Evolutionary conservation across 1,140 invertebrate species (phyloP).

Genomic region (Drosophila carrolli): DNA sequence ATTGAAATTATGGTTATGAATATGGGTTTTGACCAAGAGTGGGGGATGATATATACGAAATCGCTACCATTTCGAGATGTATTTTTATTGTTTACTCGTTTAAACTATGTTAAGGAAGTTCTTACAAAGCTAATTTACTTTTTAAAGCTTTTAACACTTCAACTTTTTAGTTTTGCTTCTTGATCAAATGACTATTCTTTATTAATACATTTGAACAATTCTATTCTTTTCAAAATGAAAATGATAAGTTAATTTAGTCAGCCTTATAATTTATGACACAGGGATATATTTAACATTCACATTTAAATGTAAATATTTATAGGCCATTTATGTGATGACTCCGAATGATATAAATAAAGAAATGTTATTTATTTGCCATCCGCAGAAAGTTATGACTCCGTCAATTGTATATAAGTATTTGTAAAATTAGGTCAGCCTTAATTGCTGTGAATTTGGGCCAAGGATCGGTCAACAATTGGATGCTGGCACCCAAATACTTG

Average conservation of each 20-base stretch:
- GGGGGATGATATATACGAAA: background rate
- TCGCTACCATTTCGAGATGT: constrained; percentile 1
- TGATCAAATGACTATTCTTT: too few species aligned
- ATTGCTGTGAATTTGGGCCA: constrained; percentile 28
- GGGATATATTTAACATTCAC: too few species aligned
- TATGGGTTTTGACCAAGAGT: constrained; percentile 7
- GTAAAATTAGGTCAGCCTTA: constrained; percentile 7
- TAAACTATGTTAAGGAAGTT: background rate
- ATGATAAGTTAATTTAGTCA: too few species aligned
- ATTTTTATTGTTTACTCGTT: constrained; percentile 1
- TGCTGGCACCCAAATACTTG: background rate
- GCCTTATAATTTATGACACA: too few species aligned
- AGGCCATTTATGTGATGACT: background rate
- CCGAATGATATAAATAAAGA: background rate
- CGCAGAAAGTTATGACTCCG: background rate
- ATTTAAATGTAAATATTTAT: background rate
- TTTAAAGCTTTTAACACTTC: too few species aligned
- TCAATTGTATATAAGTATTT: constrained; percentile 2
- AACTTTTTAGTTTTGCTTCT: background rate
- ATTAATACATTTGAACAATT: too few species aligned
- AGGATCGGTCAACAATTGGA: constrained; percentile 11
- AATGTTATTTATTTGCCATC: constrained; percentile 1
- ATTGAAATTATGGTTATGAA: constrained; percentile 37
- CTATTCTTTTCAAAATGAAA: too few species aligned
- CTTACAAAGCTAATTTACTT: background rate